phyloP scores from a whole-genome alignment of 2,888 invertebrate genomes.

The Hemistola chrysoprasaria region DNA sequence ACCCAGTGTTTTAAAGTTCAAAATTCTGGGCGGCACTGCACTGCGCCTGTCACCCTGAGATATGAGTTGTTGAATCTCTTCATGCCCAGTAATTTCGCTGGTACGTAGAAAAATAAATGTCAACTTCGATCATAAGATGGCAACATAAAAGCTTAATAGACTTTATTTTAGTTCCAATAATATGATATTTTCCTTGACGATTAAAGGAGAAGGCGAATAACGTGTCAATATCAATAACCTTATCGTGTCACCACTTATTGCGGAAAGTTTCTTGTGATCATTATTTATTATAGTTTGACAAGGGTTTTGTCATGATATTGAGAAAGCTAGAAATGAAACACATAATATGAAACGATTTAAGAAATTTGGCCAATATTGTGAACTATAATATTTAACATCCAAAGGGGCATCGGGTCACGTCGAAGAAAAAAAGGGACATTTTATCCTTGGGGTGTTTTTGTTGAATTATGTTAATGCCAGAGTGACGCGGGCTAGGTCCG shows the following conservation, averaged over 20 bases:
- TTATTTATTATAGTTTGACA: conserved; percentile 19
- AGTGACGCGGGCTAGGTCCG: conserved; percentile 62
- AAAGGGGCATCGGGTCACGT: conserved; percentile 47
- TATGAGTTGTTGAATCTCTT: too few species aligned
- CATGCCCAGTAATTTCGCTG: too few species aligned
- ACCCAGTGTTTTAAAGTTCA: too few species aligned
- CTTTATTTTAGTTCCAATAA: too few species aligned
- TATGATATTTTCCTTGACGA: too few species aligned
- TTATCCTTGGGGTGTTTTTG: conserved; percentile 62
- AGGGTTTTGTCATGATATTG: conserved; percentile 17
- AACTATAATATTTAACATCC: conserved; percentile 48
- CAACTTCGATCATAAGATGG: too few species aligned
- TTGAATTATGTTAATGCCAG: conserved; percentile 74
- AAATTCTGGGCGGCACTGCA: too few species aligned
- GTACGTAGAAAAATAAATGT: too few species aligned
- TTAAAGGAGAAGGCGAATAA: too few species aligned
- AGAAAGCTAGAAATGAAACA: conserved; percentile 24
- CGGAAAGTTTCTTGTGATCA: conserved; percentile 9
- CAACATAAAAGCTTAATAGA: too few species aligned
- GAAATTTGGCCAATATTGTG: conserved; percentile 62
- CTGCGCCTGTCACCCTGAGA: too few species aligned
- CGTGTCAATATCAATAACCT: not conserved
- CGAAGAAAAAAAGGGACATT: conserved; percentile 56
- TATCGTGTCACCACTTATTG: not conserved
- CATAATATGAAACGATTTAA: conserved; percentile 34